Evolutionary conservation across 2,888 invertebrate species (phyloP).

Genomic region (Apotomis capreana): DNA sequence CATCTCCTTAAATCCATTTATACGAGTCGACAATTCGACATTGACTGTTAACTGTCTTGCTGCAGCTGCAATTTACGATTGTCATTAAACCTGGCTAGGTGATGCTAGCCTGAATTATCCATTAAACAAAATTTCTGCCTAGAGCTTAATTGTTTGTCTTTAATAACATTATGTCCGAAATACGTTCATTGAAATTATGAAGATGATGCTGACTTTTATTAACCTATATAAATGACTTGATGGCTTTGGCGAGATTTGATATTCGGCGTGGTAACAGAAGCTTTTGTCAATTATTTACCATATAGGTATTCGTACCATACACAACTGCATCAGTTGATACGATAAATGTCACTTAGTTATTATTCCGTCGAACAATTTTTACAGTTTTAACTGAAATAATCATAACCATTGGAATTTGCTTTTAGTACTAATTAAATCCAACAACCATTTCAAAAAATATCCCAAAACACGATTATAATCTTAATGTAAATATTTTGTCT

Average conservation of each 20-base stretch:
- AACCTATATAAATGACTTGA: too few relatives aligned
- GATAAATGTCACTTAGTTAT: too few relatives aligned
- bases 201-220: too few relatives aligned
- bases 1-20: constrained; percentile 25
- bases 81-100: constrained; percentile 19
- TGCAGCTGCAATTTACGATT: constrained; percentile 24
- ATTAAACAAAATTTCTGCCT: not conserved
- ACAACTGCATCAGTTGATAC: too few relatives aligned
- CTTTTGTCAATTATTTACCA: too few relatives aligned
- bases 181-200: too few relatives aligned
- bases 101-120: not conserved
- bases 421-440: constrained; percentile 15
- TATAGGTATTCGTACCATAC: too few relatives aligned
- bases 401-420: not conserved
- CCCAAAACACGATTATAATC: constrained; percentile 12
- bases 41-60: constrained; percentile 20
- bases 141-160: too few relatives aligned
- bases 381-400: not conserved
- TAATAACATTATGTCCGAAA: too few relatives aligned
- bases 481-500: constrained; percentile 27
- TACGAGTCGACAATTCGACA: constrained; percentile 6
- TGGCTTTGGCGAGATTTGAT: too few relatives aligned
- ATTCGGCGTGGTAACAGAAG: too few relatives aligned
- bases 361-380: not conserved
- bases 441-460: constrained; percentile 8